Conservation (phyloP, 1,140 invertebrate species). For the Drosophila simulans region DNA sequence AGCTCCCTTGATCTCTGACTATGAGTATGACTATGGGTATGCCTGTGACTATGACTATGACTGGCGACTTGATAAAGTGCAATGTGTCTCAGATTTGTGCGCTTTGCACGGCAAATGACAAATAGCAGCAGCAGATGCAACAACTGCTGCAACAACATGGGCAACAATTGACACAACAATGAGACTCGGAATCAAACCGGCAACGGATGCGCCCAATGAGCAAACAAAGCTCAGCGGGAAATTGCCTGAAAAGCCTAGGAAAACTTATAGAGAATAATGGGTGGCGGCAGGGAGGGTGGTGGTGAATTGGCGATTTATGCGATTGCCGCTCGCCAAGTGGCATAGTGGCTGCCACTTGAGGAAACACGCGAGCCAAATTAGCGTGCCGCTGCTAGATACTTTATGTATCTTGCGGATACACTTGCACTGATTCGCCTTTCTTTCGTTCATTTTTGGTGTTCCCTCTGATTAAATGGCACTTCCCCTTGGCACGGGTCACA, state of each 20-base stretch:
- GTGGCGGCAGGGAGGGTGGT: background rate
- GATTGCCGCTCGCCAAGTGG: conserved; percentile 78
- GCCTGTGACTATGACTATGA: conserved; percentile 42
- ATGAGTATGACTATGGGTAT: conserved; percentile 24
- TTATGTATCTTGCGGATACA: conserved; percentile 68
- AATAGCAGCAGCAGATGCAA: conserved; percentile 50
- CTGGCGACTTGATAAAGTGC: conserved; percentile 67
- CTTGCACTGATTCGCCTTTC: conserved; percentile 61
- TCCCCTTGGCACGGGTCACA: conserved; percentile 63
- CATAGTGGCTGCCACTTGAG: conserved; percentile 80
- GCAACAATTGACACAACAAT: conserved; percentile 82
- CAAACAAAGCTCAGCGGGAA: conserved; percentile 82
- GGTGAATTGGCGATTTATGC: conserved; percentile 58
- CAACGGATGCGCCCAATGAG: conserved; percentile 82
- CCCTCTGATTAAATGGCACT: conserved; percentile 71
- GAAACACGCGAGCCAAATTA: conserved; percentile 82
- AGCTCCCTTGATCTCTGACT: conserved; percentile 58
- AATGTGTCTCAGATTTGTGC: conserved; percentile 73
- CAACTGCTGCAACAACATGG: conserved; percentile 48
- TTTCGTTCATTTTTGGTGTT: conserved; percentile 31
- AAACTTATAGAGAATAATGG: conserved; percentile 20
- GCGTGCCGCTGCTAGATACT: conserved; percentile 72
- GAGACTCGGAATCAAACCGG: conserved; percentile 59
- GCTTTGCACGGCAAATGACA: conserved; percentile 53
- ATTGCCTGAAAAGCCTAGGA: conserved; percentile 66